A percentile compares a stretch with the other conserved stretches of the same genome.
Evolutionary conservation across 1,140 invertebrate genomes (phyloP).

Genomic region (Sipha flava): DNA sequence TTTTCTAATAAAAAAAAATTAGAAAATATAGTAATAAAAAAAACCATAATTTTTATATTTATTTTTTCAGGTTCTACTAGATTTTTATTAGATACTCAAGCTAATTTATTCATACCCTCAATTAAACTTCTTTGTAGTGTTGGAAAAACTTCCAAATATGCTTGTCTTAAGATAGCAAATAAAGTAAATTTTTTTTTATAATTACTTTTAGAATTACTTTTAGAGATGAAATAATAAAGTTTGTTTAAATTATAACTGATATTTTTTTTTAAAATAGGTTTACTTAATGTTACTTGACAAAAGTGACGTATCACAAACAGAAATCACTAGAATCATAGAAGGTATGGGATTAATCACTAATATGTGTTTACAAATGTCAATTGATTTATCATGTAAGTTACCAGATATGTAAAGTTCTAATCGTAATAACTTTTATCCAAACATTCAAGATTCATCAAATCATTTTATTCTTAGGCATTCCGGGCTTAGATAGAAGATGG

Average conservation of each 20-base stretch:
- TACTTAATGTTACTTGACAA: background rate
- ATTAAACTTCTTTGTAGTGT: slow-evolving; percentile 19
- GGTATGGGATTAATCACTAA: slow-evolving; percentile 10
- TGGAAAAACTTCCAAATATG: slow-evolving; percentile 2
- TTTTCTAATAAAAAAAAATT: too few species aligned
- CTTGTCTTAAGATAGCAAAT: background rate
- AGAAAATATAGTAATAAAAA: too few species aligned
- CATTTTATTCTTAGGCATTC: background rate
- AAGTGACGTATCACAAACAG: background rate
- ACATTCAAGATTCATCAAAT: background rate
- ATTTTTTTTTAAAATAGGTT: background rate
- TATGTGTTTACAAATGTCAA: background rate
- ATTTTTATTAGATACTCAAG: slow-evolving; percentile 4
- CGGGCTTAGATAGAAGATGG: slow-evolving; percentile 19
- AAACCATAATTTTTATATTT: background rate
- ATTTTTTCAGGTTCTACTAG: slow-evolving; percentile 28
- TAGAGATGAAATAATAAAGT: too few species aligned
- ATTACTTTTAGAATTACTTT: background rate
- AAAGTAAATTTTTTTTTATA: background rate
- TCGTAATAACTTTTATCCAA: background rate
- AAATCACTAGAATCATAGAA: background rate
- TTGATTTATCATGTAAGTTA: slow-evolving; percentile 1
- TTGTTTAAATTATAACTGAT: too few species aligned
- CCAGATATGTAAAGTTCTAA: background rate
- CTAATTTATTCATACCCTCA: slow-evolving; percentile 21